phyloP scores from a whole-genome alignment of 2,113 vertebrate species.

The Amphiprion percula region DNA sequence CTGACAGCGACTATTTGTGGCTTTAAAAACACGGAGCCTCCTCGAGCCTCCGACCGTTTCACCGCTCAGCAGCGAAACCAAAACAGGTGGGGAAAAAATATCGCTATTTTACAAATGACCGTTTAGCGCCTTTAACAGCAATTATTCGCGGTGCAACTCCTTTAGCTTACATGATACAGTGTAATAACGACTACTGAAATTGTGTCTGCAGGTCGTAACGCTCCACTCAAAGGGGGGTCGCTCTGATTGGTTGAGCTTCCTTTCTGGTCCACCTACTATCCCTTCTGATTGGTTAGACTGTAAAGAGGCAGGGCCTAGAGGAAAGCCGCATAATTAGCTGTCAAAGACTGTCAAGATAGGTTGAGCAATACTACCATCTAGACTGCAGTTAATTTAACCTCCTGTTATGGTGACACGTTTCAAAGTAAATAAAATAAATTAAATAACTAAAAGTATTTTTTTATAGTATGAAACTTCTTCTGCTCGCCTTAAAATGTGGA shows the following conservation, averaged over 20 bases:
- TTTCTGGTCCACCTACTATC: neutral
- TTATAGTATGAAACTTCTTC: too few relatives aligned
- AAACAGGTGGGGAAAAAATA: neutral
- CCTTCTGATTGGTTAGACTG: constrained; percentile 65
- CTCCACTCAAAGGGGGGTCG: constrained; percentile 11
- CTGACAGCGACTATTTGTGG: constrained; percentile 71
- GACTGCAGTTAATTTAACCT: neutral
- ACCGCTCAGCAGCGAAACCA: neutral
- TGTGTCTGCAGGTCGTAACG: constrained; percentile 45
- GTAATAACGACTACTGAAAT: constrained; percentile 42
- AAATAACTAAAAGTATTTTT: too few relatives aligned
- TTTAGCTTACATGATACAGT: constrained; percentile 39
- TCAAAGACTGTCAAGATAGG: constrained; percentile 66
- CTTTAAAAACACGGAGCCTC: constrained; percentile 44
- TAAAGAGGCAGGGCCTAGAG: constrained; percentile 17
- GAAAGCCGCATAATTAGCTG: constrained; percentile 28
- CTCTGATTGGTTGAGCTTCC: constrained; percentile 69
- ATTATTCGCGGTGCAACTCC: constrained; percentile 33
- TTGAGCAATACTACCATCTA: constrained; percentile 63
- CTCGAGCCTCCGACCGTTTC: neutral
- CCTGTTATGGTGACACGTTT: too few relatives aligned
- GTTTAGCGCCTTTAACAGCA: neutral
- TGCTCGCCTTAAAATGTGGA: too few relatives aligned
- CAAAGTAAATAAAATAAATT: too few relatives aligned
- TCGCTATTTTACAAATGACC: neutral